Base-by-base conservation (phyloP, 1,140 invertebrate genomes). In the Aphidius gifuensis region DNA sequence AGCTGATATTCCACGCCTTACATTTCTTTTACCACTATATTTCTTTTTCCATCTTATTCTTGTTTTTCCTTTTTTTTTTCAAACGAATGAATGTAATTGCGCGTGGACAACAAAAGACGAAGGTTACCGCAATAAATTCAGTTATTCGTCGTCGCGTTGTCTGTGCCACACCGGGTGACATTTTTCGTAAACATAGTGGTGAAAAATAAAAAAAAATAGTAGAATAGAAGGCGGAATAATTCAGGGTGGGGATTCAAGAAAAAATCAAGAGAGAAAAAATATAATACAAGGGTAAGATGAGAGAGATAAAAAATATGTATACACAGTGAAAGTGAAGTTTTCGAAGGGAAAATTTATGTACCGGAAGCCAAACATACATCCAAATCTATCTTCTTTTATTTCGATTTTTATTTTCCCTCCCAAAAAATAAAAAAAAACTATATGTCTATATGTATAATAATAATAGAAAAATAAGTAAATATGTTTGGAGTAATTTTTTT, bases 91-190 rank as follows among this genome's bases (percentile, higher is more conserved):
- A 46, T 57, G 55, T 58, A 58, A 62, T 62, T 62, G 55, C 54
- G 46, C 47, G 23, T 45, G 38, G 40, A 53, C 58, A 57, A 55
- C 56, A 23, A 38, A 58, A 64, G 51, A 50, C 40, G 55, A 50
- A 62, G 47, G 59, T 46, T 32, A 9, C 21, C 50, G 46, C 61
- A 43, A 72, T 73, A 71, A 72, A 74, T 72, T 67, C 51, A 55
- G 6, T 64, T 65, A 69, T 72, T 74, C 66, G 58, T 67, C 64
- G 69, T 66, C 64, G 60, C 44, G 61, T 59, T 1, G 8, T 40
- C 39, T 53, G 7, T 8, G 2, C 9, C 8, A 38, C 50, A 53
- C 50, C 50, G 50, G 23, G 50, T 53, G 62, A 71, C 66, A 62
- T 61, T 69, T 65, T 64, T 61, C 64, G 68, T 69, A 69, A 69